phyloP scores from a whole-genome alignment of 2,888 invertebrate genomes.

The Hyles lineata region DNA sequence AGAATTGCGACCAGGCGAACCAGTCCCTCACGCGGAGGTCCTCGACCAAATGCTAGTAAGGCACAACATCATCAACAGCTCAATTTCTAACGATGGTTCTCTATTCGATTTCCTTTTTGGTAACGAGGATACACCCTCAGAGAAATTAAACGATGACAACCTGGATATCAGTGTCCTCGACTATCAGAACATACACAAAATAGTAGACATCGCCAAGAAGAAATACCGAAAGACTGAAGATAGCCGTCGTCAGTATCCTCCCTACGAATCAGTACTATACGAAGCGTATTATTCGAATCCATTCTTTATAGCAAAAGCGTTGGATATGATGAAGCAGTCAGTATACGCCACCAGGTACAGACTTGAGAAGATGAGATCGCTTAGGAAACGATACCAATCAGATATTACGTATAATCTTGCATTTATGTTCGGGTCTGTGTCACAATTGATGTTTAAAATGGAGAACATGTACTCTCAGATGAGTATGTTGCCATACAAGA shows the following conservation, averaged over 20 bases:
- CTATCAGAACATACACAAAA: constrained; percentile 37
- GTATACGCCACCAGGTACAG: constrained; percentile 51
- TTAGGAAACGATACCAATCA: constrained; percentile 37
- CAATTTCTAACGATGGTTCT: constrained; percentile 35
- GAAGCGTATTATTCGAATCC: constrained; percentile 24
- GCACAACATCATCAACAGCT: constrained; percentile 30
- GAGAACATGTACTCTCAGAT: constrained; percentile 44
- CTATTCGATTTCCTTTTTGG: constrained; percentile 39
- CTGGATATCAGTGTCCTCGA: constrained; percentile 42
- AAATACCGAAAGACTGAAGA: constrained; percentile 26
- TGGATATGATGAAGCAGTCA: constrained; percentile 52
- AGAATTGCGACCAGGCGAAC: constrained; percentile 29
- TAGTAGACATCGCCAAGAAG: constrained; percentile 37
- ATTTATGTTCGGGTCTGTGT: constrained; percentile 47
- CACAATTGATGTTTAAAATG: constrained; percentile 49
- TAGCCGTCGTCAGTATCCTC: background rate
- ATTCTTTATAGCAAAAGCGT: constrained; percentile 32
- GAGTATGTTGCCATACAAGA: background rate
- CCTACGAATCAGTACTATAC: background rate
- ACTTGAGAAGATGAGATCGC: constrained; percentile 41
- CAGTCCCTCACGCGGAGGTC: constrained; percentile 36
- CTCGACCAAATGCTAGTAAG: constrained; percentile 34
- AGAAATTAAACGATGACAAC: constrained; percentile 32
- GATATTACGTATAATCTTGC: constrained; percentile 46
- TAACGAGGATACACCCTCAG: constrained; percentile 24